Conservation (phyloP, 2,113 vertebrate genomes). For the Chlamydotis undulata region DNA sequence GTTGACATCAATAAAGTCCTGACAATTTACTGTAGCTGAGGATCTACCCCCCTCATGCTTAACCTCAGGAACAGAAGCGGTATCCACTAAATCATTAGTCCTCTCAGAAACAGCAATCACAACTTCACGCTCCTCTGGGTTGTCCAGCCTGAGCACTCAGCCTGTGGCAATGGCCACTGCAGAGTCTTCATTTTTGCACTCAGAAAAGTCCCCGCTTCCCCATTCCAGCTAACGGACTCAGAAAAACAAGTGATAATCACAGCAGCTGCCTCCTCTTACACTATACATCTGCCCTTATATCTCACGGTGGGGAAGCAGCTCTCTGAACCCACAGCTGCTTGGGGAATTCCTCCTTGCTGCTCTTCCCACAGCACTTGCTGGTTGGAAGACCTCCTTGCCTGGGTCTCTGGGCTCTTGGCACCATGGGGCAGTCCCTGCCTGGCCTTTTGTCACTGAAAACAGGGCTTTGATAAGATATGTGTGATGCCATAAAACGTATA, state of each 20-base stretch:
- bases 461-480: neutral
- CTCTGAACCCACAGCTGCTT: neutral
- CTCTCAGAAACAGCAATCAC: neutral
- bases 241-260: neutral
- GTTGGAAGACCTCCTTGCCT: neutral
- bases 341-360: neutral
- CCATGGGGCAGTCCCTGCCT: neutral
- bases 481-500: neutral
- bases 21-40: constrained; percentile 20
- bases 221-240: neutral
- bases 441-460: neutral
- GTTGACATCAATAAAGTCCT: neutral
- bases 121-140: neutral
- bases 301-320: neutral
- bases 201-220: neutral
- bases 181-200: neutral
- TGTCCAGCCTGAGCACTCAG: neutral
- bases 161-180: neutral
- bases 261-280: neutral
- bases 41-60: neutral
- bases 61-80: neutral
- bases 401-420: neutral
- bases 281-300: neutral
- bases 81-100: neutral
- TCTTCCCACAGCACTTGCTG: neutral